Evolutionary conservation across 1,140 invertebrate genomes (phyloP).

Genomic region (Zaprionus gabonicus): DNA sequence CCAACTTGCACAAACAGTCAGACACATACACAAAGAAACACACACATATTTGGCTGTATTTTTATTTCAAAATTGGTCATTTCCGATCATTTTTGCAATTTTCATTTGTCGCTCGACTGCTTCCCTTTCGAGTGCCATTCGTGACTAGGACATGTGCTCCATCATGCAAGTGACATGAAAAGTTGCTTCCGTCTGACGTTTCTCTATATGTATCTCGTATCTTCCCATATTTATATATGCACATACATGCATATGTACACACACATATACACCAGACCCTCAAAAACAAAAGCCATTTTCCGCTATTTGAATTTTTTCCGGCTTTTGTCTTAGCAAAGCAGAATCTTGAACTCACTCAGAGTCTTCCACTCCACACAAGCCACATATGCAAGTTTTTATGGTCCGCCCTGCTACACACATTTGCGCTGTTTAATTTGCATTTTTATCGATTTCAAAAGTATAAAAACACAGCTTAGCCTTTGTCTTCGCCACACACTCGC

Average conservation of each 20-base stretch:
- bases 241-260: background rate
- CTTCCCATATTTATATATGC: constrained; percentile 52
- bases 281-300: constrained; percentile 77
- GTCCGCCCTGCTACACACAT: constrained; percentile 35
- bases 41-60: constrained; percentile 50
- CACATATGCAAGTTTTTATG: constrained; percentile 58
- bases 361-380: constrained; percentile 13
- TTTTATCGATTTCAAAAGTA: constrained; percentile 77
- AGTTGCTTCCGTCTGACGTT: constrained; percentile 73
- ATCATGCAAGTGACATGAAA: constrained; percentile 69
- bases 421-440: constrained; percentile 77
- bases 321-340: constrained; percentile 63
- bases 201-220: constrained; percentile 29
- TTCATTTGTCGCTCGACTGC: constrained; percentile 75
- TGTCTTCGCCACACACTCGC: constrained; percentile 62
- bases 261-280: background rate
- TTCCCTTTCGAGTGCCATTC: constrained; percentile 9
- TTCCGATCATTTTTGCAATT: constrained; percentile 78
- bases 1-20: background rate
- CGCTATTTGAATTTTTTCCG: constrained; percentile 64
- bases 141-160: constrained; percentile 58
- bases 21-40: background rate
- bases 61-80: constrained; percentile 79
- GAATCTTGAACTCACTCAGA: constrained; percentile 8
- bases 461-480: constrained; percentile 67